A percentile compares a stretch with the other conserved stretches of the same genome.
phyloP scores from a whole-genome alignment of 1,140 invertebrate genomes.

The Pseudobourletiella spinata region DNA sequence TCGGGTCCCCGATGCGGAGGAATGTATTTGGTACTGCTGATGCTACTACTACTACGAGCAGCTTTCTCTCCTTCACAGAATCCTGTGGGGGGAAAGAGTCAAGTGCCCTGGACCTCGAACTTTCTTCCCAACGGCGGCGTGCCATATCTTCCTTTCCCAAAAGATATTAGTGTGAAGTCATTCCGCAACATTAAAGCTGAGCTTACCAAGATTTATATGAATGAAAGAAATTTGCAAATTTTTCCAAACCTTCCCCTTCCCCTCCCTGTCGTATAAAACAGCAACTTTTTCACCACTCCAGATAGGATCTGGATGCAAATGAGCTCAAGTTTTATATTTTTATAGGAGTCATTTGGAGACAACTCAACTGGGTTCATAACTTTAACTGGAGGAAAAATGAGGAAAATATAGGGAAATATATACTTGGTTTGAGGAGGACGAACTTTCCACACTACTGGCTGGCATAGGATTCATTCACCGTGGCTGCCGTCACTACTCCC shows the following conservation, averaged over 20 bases:
- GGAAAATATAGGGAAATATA: too few relatives aligned
- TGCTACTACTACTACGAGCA: too few relatives aligned
- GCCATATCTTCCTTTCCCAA: too few relatives aligned
- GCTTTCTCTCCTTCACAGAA: too few relatives aligned
- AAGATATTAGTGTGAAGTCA: constrained; percentile 22
- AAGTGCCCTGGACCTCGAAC: too few relatives aligned
- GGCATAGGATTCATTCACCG: too few relatives aligned
- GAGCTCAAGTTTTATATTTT: constrained; percentile 21
- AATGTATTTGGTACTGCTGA: too few relatives aligned
- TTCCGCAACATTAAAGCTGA: constrained; percentile 30
- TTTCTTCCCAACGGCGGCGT: background rate
- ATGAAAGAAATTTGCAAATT: constrained; percentile 33
- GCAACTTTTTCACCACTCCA: background rate
- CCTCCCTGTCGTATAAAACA: background rate
- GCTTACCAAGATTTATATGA: constrained; percentile 25
- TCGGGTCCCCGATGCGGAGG: too few relatives aligned
- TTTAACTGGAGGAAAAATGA: constrained; percentile 19
- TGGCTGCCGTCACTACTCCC: too few relatives aligned
- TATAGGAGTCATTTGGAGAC: constrained; percentile 25
- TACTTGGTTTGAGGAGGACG: too few relatives aligned
- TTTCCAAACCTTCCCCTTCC: constrained; percentile 18
- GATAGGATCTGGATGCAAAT: constrained; percentile 16
- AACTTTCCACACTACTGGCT: too few relatives aligned
- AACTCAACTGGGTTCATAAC: constrained; percentile 17
- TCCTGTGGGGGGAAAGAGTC: too few relatives aligned